A percentile compares a stretch with the other conserved stretches of the same genome.
Conservation (phyloP, 2,797 vertebrate genomes). For the Chelonia mydas region DNA sequence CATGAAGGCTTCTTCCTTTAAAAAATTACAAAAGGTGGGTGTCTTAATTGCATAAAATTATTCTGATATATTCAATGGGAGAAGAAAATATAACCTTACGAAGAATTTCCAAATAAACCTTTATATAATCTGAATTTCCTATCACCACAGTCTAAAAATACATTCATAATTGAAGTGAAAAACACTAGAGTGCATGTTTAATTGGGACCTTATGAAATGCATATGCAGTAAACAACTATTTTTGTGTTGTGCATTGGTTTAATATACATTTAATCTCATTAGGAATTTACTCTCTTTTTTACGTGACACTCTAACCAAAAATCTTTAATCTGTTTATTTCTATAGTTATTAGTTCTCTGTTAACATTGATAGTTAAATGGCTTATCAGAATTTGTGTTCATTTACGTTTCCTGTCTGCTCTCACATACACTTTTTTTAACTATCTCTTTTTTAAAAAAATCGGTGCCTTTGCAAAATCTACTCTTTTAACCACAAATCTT, state of each 20-base stretch:
- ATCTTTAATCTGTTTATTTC: not conserved
- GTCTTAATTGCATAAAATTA: not conserved
- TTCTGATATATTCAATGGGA: not conserved
- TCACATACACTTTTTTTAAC: accelerated
- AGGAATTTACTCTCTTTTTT: not conserved
- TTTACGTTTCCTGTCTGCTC: not conserved
- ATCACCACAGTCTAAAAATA: not conserved
- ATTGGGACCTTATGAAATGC: not conserved
- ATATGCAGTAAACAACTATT: not conserved
- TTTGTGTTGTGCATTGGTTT: not conserved
- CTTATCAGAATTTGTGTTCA: not conserved
- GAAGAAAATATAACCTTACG: not conserved
- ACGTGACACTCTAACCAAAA: not conserved
- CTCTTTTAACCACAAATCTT: not conserved
- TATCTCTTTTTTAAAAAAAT: not conserved
- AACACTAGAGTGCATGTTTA: not conserved
- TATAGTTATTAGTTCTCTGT: not conserved
- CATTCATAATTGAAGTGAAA: not conserved
- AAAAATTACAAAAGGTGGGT: conserved; percentile 96
- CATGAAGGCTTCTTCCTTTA: conserved; percentile 98
- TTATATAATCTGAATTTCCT: not conserved
- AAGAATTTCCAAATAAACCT: not conserved
- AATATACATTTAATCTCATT: not conserved
- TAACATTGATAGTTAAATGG: not conserved
- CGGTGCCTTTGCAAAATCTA: not conserved